Conservation (phyloP, 2,113 vertebrate genomes). For the Rostratula benghalensis region DNA sequence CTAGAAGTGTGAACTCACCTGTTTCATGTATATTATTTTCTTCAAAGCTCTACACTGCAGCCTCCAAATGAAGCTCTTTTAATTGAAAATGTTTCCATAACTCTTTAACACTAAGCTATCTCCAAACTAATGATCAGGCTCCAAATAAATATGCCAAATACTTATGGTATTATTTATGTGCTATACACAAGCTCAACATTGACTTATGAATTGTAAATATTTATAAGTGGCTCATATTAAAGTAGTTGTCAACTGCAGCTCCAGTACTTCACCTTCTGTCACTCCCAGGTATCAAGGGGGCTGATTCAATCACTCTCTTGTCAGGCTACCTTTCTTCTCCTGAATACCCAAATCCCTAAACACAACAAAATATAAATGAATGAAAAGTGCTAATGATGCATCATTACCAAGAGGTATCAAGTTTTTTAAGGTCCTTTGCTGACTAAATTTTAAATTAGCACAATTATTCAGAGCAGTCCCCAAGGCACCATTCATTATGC, state of each 20-base stretch:
- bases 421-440: constrained; percentile 74
- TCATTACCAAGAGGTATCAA: constrained; percentile 74
- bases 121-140: constrained; percentile 41
- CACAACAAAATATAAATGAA: constrained; percentile 80
- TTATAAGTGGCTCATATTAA: constrained; percentile 80
- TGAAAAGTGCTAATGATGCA: constrained; percentile 73
- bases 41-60: not conserved
- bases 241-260: constrained; percentile 73
- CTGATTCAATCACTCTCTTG: constrained; percentile 75
- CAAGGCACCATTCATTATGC: constrained; percentile 67
- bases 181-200: constrained; percentile 57
- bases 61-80: not conserved
- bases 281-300: constrained; percentile 72
- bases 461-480: constrained; percentile 74
- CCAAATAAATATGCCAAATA: constrained; percentile 62
- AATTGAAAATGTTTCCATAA: constrained; percentile 53
- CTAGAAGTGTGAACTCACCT: constrained; percentile 11
- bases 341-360: constrained; percentile 75
- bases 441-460: constrained; percentile 77
- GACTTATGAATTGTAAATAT: constrained; percentile 79
- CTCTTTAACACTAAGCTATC: constrained; percentile 18
- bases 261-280: constrained; percentile 74
- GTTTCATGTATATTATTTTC: constrained; percentile 1
- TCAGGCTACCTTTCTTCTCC: constrained; percentile 77
- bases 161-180: constrained; percentile 62